Percentiles rank a stretch among this genome's conserved stretches.
Conservation (phyloP, 2,113 vertebrate species). For the Mormyrus lacerda region DNA sequence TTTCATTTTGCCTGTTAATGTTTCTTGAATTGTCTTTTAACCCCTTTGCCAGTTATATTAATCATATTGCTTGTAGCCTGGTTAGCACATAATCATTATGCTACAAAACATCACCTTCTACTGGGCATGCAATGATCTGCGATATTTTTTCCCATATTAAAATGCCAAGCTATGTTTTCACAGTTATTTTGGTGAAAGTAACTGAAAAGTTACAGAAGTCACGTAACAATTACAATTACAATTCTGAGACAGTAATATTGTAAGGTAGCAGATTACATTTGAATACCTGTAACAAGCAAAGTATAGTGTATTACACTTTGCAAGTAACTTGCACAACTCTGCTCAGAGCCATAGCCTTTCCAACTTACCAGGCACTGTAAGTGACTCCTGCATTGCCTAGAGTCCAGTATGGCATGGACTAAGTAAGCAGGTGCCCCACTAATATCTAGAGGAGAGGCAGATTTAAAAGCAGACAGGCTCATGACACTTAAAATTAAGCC, state of each 20-base stretch:
- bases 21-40: background rate
- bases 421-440: background rate
- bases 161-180: background rate
- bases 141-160: background rate
- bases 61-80: background rate
- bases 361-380: background rate
- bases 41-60: background rate
- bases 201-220: background rate
- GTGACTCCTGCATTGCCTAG: background rate
- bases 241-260: background rate
- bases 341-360: background rate
- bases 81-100: background rate
- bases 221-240: background rate
- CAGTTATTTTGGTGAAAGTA: background rate
- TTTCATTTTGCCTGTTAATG: background rate
- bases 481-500: background rate
- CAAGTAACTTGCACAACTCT: conserved; percentile 57
- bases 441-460: background rate
- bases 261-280: background rate
- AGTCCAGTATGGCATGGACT: background rate
- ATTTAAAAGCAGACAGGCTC: background rate
- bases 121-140: background rate
- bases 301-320: background rate
- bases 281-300: background rate
- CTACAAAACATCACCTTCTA: background rate